phyloP scores from a whole-genome alignment of 2,888 invertebrate species.

The Parascotia fuliginaria region DNA sequence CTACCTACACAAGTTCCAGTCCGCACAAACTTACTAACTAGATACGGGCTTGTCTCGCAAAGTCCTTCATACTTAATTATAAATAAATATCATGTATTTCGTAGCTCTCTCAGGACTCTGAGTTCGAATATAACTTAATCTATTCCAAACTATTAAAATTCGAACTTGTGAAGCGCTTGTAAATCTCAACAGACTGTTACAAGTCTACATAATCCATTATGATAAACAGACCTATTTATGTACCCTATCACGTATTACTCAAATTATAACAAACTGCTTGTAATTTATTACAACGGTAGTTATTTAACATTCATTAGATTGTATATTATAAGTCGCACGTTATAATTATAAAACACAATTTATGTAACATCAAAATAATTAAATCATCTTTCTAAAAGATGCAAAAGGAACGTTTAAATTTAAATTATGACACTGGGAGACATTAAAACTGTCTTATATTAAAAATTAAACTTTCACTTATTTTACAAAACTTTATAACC shows the following conservation, averaged over 20 bases:
- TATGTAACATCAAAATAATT: too few relatives aligned
- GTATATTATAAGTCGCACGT: too few relatives aligned
- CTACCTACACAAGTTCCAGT: conserved; percentile 35
- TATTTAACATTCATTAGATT: conserved; percentile 1
- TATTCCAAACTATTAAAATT: conserved; percentile 25
- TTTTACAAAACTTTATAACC: too few relatives aligned
- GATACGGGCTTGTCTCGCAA: conserved; percentile 47
- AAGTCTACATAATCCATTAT: conserved; percentile 20
- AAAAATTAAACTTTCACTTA: too few relatives aligned
- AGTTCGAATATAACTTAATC: conserved; percentile 16
- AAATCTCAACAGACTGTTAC: conserved; percentile 13
- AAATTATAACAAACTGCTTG: conserved; percentile 19
- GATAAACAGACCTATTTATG: conserved; percentile 19
- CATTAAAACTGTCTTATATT: too few relatives aligned
- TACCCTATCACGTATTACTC: conserved; percentile 14
- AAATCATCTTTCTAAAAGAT: background rate
- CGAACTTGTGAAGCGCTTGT: conserved; percentile 1
- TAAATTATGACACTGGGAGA: too few relatives aligned
- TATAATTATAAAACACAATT: too few relatives aligned
- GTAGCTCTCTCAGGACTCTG: conserved; percentile 1
- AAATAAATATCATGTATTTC: conserved; percentile 36
- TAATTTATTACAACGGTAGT: conserved; percentile 12
- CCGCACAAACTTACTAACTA: conserved; percentile 59
- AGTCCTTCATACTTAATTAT: conserved; percentile 31
- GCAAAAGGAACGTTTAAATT: too few relatives aligned